A percentile compares a stretch with the other conserved stretches of the same genome.
Evolutionary conservation across 2,113 vertebrate genomes (phyloP).

Genomic region (Picathartes gymnocephalus): DNA sequence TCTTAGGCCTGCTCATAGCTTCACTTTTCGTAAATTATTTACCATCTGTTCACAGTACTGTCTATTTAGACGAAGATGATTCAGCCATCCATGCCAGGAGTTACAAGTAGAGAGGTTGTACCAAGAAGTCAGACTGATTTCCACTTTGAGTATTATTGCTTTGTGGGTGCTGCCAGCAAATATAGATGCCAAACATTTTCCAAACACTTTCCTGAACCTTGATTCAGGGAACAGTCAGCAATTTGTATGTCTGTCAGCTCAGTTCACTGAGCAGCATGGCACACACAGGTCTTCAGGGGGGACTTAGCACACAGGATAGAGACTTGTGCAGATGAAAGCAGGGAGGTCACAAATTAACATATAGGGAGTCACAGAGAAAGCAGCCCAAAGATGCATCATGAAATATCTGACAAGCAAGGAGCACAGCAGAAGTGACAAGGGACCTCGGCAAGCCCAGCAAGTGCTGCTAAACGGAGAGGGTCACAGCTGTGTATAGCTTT

Average conservation of each 20-base stretch:
- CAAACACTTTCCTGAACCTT: not conserved
- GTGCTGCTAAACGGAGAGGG: not conserved
- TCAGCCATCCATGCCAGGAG: conserved; percentile 42
- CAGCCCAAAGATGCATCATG: not conserved
- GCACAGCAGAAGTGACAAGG: conserved; percentile 30
- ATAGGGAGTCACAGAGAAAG: not conserved
- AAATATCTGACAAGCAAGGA: not conserved
- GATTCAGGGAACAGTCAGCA: not conserved
- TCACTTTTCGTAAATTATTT: conserved; percentile 53
- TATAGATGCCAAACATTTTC: not conserved
- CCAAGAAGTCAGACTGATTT: conserved; percentile 37
- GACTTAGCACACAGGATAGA: not conserved
- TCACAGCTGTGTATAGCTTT: not conserved
- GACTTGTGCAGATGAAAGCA: not conserved
- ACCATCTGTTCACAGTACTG: conserved; percentile 60
- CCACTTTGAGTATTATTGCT: conserved; percentile 25
- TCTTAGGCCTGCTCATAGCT: conserved; percentile 31
- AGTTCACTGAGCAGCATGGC: not conserved
- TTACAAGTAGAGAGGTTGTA: conserved; percentile 45
- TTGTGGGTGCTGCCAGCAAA: conserved; percentile 29
- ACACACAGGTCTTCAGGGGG: not conserved
- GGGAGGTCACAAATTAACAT: not conserved
- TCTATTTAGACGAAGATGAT: conserved; percentile 43
- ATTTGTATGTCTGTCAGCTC: not conserved
- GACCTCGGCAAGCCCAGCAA: not conserved